Evolutionary conservation across 2,797 vertebrate species (phyloP).

Genomic region (Karalla daura): DNA sequence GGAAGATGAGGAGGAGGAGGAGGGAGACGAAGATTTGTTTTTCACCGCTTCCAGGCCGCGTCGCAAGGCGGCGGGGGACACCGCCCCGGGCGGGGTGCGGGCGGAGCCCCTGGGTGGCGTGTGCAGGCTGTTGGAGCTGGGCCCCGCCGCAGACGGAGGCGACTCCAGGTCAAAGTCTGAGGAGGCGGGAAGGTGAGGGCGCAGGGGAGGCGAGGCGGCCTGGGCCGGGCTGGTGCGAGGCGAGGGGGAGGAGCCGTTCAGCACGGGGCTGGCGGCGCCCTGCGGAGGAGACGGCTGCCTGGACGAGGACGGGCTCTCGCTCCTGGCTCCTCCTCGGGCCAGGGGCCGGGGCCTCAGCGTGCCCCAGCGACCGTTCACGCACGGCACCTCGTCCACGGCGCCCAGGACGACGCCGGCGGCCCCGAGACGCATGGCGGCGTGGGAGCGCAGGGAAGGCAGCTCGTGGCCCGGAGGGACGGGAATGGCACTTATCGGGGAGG

Average conservation of each 20-base stretch:
- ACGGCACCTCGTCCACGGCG: conserved; percentile 91
- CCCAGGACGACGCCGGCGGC: conserved; percentile 80
- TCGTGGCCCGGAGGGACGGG: conserved; percentile 91
- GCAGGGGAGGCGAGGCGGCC: conserved; percentile 85
- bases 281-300: conserved; percentile 87
- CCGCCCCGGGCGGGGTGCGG: conserved; percentile 87
- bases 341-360: conserved; percentile 92
- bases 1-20: conserved; percentile 62
- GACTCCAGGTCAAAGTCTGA: conserved; percentile 91
- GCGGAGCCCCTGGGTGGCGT: conserved; percentile 86
- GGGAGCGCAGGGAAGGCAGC: conserved; percentile 90
- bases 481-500: conserved; percentile 96
- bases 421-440: conserved; percentile 89
- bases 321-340: conserved; percentile 86
- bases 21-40: conserved; percentile 86
- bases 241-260: conserved; percentile 90
- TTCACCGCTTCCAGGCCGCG: conserved; percentile 94
- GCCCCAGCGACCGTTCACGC: conserved; percentile 98
- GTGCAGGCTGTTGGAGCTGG: conserved; percentile 92
- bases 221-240: conserved; percentile 92
- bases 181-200: conserved; percentile 77
- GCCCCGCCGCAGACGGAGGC: conserved; percentile 77
- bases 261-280: conserved; percentile 88
- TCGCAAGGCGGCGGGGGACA: conserved; percentile 91
- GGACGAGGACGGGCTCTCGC: conserved; percentile 92